These are phyloP conservation scores for Zelleria hepariella DNA, from an alignment of 2,888 invertebrate genomes.

Conservation along the genomic window DNA sequence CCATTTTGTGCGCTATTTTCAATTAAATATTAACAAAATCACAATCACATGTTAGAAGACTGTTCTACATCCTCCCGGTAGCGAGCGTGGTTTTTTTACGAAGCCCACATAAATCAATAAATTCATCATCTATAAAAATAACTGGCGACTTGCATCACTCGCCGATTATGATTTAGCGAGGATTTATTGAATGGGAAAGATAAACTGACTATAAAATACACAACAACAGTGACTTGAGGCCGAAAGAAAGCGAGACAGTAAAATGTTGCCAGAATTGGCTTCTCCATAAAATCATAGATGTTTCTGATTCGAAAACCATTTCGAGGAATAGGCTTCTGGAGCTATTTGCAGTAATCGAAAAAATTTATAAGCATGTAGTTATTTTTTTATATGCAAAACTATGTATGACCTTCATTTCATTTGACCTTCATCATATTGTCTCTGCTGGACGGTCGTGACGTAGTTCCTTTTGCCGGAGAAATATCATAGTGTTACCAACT, in stretches of 20 bases:
- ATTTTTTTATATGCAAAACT: too few species aligned
- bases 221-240: constrained; percentile 6
- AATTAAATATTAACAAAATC: constrained; percentile 51
- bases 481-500: too few species aligned
- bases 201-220: constrained; percentile 9
- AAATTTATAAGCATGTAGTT: too few species aligned
- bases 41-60: constrained; percentile 45
- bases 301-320: too few species aligned
- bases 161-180: constrained; percentile 19
- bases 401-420: too few species aligned
- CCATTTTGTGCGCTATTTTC: constrained; percentile 50
- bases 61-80: not conserved
- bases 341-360: too few species aligned
- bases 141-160: constrained; percentile 32
- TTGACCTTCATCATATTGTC: too few species aligned
- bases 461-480: too few species aligned
- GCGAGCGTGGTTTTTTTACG: not conserved
- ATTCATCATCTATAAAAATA: constrained; percentile 26
- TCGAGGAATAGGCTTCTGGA: too few species aligned
- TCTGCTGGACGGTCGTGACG: too few species aligned
- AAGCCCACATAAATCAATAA: constrained; percentile 9
- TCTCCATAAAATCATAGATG: too few species aligned
- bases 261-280: constrained; percentile 6
- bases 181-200: constrained; percentile 16
- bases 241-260: constrained; percentile 4